Percentiles rank a stretch among this genome's conserved stretches.
Evolutionary conservation across 2,888 invertebrate species (phyloP).

Genomic region (Capitulum mitella): DNA sequence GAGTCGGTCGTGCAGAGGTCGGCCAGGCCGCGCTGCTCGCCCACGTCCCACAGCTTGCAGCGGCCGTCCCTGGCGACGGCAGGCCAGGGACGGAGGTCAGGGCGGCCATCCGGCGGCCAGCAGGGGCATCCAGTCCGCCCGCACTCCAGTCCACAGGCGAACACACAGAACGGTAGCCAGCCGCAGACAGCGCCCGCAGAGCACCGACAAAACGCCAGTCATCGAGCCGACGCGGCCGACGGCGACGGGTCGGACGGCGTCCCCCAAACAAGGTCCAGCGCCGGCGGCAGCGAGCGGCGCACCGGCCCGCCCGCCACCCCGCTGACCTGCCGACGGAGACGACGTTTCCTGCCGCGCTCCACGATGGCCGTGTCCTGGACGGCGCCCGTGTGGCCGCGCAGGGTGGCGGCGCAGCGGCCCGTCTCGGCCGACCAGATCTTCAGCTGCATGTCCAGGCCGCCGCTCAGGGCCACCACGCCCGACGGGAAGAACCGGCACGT

Average conservation of each 20-base stretch:
- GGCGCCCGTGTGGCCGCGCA: constrained; percentile 59
- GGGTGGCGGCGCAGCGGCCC: constrained; percentile 58
- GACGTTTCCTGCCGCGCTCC: constrained; percentile 60
- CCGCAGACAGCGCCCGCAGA: no score
- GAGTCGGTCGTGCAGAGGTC: constrained; percentile 51
- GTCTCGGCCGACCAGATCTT: constrained; percentile 64
- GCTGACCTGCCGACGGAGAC: constrained; percentile 59
- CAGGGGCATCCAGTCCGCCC: no score
- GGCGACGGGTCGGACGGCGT: no score
- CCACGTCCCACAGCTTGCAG: constrained; percentile 62
- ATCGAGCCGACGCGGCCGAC: no score
- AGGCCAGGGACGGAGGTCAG: background rate
- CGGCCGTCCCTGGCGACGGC: constrained; percentile 55
- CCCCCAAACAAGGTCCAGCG: no score
- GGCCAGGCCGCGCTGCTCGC: constrained; percentile 52
- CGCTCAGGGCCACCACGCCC: constrained; percentile 57
- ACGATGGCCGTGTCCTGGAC: constrained; percentile 57
- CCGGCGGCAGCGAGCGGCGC: no score
- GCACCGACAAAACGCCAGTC: no score
- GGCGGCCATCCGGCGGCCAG: no score
- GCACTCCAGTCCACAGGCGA: no score
- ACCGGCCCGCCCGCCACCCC: no score
- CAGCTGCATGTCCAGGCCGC: constrained; percentile 60
- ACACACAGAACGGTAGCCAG: no score
- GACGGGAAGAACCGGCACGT: constrained; percentile 63